Percentiles rank a stretch among this genome's conserved stretches.
These are phyloP conservation scores for Stomorhina lunata DNA, from an alignment of 2,888 invertebrate species.

Conservation along the genomic window DNA sequence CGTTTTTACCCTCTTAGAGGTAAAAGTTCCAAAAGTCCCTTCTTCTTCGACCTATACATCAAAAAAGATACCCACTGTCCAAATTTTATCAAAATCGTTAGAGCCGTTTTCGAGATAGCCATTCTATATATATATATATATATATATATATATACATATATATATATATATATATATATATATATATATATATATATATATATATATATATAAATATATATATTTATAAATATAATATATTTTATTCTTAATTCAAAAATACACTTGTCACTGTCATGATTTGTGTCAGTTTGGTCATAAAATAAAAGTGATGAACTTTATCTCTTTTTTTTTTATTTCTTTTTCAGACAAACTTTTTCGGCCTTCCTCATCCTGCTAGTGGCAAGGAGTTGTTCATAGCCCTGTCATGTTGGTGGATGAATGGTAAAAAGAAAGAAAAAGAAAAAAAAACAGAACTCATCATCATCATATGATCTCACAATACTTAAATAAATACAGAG, in stretches of 20 bases:
- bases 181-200: background rate
- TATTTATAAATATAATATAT: background rate
- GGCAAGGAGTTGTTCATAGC: constrained; percentile 37
- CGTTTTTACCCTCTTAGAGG: no score
- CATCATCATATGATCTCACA: constrained; percentile 17
- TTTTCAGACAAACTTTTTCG: background rate
- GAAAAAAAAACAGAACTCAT: background rate
- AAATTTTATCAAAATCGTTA: no score
- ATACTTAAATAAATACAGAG: constrained; percentile 29
- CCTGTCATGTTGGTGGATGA: constrained; percentile 35
- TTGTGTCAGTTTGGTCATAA: constrained; percentile 54
- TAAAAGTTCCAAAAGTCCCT: no score
- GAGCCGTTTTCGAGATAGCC: no score
- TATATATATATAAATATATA: no score
- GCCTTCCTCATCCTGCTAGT: background rate
- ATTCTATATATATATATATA: no score
- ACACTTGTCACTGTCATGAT: constrained; percentile 64
- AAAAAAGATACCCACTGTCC: no score
- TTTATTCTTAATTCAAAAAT: constrained; percentile 31
- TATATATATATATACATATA: no score
- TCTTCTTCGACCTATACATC: no score
- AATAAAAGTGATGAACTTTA: constrained; percentile 60
- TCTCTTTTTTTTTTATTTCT: constrained; percentile 3
- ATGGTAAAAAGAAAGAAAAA: background rate
- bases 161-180: no score